Conservation (phyloP, 2,888 invertebrate genomes). For the Merodon equestris region DNA sequence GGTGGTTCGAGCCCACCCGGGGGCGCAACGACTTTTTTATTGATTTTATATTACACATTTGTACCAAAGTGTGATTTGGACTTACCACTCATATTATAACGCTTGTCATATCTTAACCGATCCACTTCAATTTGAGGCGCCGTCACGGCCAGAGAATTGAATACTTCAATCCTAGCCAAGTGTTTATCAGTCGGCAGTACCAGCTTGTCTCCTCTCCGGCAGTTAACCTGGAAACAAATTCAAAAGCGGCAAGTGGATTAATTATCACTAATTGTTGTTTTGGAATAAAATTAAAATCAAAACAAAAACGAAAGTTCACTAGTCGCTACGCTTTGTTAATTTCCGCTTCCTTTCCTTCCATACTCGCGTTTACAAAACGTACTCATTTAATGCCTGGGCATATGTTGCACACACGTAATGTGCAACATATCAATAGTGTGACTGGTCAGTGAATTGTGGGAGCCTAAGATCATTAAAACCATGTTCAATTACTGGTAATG, state of each 20-base stretch:
- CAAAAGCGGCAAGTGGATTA: constrained; percentile 15
- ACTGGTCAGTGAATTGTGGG: constrained; percentile 28
- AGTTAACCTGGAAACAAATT: constrained; percentile 77
- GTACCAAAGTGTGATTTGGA: too few species aligned
- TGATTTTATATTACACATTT: neutral
- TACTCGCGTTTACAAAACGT: neutral
- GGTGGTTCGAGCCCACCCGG: constrained; percentile 87
- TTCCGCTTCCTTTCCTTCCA: neutral
- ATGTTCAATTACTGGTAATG: constrained; percentile 35
- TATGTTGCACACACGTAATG: constrained; percentile 11
- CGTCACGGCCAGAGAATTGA: constrained; percentile 88
- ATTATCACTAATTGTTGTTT: constrained; percentile 21
- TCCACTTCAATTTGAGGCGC: constrained; percentile 89
- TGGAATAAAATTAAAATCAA: constrained; percentile 23
- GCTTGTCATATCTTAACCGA: constrained; percentile 75
- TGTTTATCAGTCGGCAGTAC: constrained; percentile 76
- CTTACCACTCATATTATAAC: constrained; percentile 77
- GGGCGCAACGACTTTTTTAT: neutral
- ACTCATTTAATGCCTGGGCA: constrained; percentile 1
- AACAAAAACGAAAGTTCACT: constrained; percentile 53
- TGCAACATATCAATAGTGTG: constrained; percentile 7
- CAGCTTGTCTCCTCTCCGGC: constrained; percentile 75
- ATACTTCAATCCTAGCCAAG: constrained; percentile 83
- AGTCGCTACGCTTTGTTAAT: constrained; percentile 38
- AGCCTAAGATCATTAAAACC: constrained; percentile 26